Percentiles rank a stretch among this genome's conserved stretches.
Conservation (phyloP, 2,888 invertebrate species). For the Agrypnus murinus region DNA sequence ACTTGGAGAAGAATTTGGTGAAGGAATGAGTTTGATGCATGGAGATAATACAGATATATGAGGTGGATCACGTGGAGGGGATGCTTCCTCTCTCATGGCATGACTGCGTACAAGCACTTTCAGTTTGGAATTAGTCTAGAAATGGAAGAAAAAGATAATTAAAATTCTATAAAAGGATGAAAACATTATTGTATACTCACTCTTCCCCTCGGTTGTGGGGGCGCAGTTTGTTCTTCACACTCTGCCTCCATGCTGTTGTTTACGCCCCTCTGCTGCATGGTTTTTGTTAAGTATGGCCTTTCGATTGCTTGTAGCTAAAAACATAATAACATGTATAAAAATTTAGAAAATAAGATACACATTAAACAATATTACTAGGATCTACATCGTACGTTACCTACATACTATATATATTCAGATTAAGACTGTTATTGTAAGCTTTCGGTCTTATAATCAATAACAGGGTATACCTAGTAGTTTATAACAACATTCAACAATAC, state of each 20-base stretch:
- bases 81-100: conserved; percentile 90
- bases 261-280: conserved; percentile 64
- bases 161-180: background rate
- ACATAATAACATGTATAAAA: background rate
- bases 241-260: conserved; percentile 62
- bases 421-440: too few species aligned
- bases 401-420: too few species aligned
- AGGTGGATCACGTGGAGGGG: conserved; percentile 73
- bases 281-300: conserved; percentile 58
- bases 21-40: conserved; percentile 67
- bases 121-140: conserved; percentile 81
- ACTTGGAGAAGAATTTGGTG: conserved; percentile 56
- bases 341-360: too few species aligned
- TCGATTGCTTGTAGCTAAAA: conserved; percentile 44
- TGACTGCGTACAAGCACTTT: conserved; percentile 91
- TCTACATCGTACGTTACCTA: too few species aligned
- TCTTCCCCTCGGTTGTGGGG: conserved; percentile 55
- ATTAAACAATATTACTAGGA: too few species aligned
- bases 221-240: conserved; percentile 56
- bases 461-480: too few species aligned
- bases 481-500: too few species aligned
- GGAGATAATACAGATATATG: conserved; percentile 62
- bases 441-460: too few species aligned
- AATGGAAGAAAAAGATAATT: conserved; percentile 45
- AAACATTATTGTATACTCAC: conserved; percentile 48